Evolutionary conservation across 2,888 invertebrate species (phyloP), one percentile per base, ranked within the genome.

Genomic region (Hydroisotoma schaefferi): DNA sequence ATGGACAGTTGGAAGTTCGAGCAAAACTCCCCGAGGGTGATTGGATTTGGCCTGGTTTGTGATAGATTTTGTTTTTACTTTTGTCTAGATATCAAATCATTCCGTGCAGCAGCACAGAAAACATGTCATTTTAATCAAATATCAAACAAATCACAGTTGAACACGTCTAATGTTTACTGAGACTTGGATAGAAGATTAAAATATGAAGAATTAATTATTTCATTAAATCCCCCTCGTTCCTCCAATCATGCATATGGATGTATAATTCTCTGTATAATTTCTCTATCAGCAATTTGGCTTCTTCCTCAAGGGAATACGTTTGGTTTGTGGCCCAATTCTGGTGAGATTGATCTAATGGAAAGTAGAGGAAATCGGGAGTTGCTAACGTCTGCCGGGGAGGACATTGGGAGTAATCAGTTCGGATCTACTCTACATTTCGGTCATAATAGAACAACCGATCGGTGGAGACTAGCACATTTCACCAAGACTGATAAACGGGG

Each of bases 41-140:
- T 38, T 65, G 64, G 64, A 58, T 58, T 26, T 65, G 64, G 64
- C 64, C 64, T 40, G 64, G 64, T 65, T 49, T n/a, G 28, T 40
- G 20, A 4, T 40, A 5, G 5, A 4, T 40, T 18, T 18, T 10
- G 20, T 15, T 40, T 40, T 40, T 40, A 40, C n/a, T n/a, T n/a
- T n/a, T n/a, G n/a, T n/a, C n/a, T n/a, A n/a, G n/a, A n/a, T n/a
- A n/a, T n/a, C n/a, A n/a, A n/a, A n/a, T n/a, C n/a, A n/a, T n/a
- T n/a, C n/a, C n/a, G n/a, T n/a, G n/a, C n/a, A n/a, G n/a, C n/a
- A n/a, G n/a, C n/a, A n/a, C n/a, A n/a, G n/a, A n/a, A n/a, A n/a
- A n/a, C n/a, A n/a, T n/a, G n/a, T n/a, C n/a, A n/a, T n/a, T n/a
- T n/a, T n/a, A n/a, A n/a, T n/a, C n/a, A n/a, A n/a, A n/a, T n/a